phyloP scores from a whole-genome alignment of 2,888 invertebrate species.

The Loripinus fragilis region DNA sequence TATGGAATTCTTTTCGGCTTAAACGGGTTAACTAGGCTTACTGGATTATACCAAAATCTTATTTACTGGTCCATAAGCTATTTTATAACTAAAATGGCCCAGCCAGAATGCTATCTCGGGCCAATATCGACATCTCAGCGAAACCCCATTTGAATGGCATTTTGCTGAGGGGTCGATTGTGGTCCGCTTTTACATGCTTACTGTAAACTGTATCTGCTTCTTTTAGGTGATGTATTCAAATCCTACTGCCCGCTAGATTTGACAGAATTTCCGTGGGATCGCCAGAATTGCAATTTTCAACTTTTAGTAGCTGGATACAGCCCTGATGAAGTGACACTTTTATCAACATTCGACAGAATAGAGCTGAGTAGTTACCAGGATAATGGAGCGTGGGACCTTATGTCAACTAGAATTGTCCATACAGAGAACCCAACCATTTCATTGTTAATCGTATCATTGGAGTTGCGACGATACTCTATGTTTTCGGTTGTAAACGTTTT shows the following conservation, averaged over 20 bases:
- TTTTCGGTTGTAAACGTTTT: slow-evolving; percentile 33
- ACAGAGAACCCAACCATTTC: background rate
- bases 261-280: slow-evolving; percentile 43
- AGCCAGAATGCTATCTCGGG: too few relatives aligned
- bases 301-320: slow-evolving; percentile 27
- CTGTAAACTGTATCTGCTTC: too few relatives aligned
- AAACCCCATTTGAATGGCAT: too few relatives aligned
- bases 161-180: too few relatives aligned
- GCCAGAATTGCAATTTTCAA: slow-evolving; percentile 23
- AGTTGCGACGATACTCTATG: slow-evolving; percentile 23
- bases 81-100: too few relatives aligned
- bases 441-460: background rate
- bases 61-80: too few relatives aligned
- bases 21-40: too few relatives aligned
- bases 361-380: background rate
- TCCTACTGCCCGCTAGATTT: slow-evolving; percentile 31
- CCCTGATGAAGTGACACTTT: background rate
- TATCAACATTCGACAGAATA: background rate
- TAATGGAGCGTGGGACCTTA: slow-evolving; percentile 1
- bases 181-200: too few relatives aligned
- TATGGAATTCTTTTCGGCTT: too few relatives aligned
- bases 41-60: too few relatives aligned
- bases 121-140: too few relatives aligned
- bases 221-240: slow-evolving; percentile 38
- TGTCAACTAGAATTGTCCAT: background rate